phyloP scores from a whole-genome alignment of 2,888 invertebrate species.

The Ptilodon capucinus region DNA sequence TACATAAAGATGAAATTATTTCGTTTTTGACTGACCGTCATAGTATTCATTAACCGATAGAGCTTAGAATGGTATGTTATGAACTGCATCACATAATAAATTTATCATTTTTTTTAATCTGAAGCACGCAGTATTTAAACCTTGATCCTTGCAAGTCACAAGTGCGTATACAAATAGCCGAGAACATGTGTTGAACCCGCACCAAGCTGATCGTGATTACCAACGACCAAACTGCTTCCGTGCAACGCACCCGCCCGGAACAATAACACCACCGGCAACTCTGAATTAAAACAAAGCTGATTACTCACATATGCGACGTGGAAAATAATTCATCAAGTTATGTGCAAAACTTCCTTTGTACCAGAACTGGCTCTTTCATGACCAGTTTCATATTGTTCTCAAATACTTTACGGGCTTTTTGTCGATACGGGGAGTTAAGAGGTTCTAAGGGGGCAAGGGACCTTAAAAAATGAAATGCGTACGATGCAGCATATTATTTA shows the following conservation, averaged over 20 bases:
- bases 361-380: background rate
- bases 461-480: no score
- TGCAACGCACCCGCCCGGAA: constrained; percentile 61
- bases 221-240: constrained; percentile 50
- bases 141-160: background rate
- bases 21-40: no score
- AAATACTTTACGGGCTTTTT: background rate
- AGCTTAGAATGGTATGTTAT: no score
- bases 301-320: constrained; percentile 29
- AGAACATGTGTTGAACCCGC: constrained; percentile 19
- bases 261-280: constrained; percentile 53
- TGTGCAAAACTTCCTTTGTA: constrained; percentile 1
- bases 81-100: background rate
- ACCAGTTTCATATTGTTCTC: background rate
- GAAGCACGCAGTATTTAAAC: background rate
- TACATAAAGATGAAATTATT: no score
- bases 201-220: constrained; percentile 41
- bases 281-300: constrained; percentile 52
- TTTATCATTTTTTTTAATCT: background rate
- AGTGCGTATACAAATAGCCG: constrained; percentile 7
- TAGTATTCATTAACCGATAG: no score
- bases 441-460: no score
- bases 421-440: no score
- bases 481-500: no score
- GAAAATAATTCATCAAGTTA: constrained; percentile 20